Conservation (phyloP, 2,888 invertebrate species). For the Malthinus seriepunctatus region DNA sequence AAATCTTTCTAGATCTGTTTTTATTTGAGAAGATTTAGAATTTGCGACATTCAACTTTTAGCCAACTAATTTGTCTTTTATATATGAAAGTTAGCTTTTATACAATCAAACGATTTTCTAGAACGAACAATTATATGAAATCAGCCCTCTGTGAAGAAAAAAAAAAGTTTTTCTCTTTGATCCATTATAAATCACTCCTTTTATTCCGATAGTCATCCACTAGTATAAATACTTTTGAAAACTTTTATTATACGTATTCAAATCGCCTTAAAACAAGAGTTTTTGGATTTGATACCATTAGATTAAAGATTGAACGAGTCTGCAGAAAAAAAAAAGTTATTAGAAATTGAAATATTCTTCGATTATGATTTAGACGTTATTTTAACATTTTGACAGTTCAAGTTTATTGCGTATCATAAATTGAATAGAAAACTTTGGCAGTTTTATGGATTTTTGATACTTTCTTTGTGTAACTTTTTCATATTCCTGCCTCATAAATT, state of each 20-base stretch:
- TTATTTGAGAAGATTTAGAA: too few species aligned
- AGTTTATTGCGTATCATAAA: constrained; percentile 36
- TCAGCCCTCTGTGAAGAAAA: too few species aligned
- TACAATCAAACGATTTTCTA: too few species aligned
- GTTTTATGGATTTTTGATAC: constrained; percentile 41
- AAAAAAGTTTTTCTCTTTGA: too few species aligned
- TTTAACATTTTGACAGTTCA: constrained; percentile 24
- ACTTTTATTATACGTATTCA: background rate
- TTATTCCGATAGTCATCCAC: too few species aligned
- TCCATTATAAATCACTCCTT: too few species aligned
- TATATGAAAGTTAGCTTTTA: too few species aligned
- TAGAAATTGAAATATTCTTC: constrained; percentile 27
- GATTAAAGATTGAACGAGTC: constrained; percentile 11
- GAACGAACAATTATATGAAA: too few species aligned
- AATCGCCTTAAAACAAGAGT: background rate
- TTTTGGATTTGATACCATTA: background rate
- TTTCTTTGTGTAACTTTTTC: constrained; percentile 33
- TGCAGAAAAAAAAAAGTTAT: constrained; percentile 27
- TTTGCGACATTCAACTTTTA: too few species aligned
- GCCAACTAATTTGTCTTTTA: too few species aligned
- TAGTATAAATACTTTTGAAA: background rate
- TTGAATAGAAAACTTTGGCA: constrained; percentile 36
- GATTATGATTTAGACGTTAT: constrained; percentile 27
- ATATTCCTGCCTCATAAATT: constrained; percentile 27
- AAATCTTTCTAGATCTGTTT: too few species aligned